Conservation (phyloP, 35 echinoderm and acorn worm genomes). For the Ophioderma brevispina region DNA sequence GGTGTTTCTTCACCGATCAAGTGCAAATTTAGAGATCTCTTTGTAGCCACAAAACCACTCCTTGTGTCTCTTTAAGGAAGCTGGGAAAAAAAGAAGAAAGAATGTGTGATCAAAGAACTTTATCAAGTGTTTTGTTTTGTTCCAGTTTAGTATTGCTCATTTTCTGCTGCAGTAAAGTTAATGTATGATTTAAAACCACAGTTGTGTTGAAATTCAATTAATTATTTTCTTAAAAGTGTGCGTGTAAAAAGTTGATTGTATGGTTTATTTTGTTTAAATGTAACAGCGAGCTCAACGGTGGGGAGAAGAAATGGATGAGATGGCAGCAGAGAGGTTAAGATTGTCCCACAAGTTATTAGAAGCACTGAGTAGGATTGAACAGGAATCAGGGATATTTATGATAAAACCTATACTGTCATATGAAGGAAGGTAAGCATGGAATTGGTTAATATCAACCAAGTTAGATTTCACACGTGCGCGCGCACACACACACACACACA, state of each 20-base stretch:
- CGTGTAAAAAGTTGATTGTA: background rate
- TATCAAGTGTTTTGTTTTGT: background rate
- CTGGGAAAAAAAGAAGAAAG: no score
- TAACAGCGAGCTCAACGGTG: constrained; percentile 92
- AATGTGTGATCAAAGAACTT: background rate
- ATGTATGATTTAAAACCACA: background rate
- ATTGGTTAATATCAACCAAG: no score
- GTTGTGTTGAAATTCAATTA: background rate
- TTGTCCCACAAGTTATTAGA: constrained; percentile 85
- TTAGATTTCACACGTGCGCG: no score
- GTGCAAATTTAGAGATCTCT: no score
- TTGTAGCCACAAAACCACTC: no score
- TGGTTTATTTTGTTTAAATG: background rate
- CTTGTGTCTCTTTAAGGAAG: no score
- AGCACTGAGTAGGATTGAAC: constrained; percentile 75
- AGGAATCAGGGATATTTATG: constrained; percentile 98
- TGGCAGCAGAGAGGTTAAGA: constrained; percentile 79
- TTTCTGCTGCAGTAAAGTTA: background rate
- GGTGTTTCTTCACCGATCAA: no score
- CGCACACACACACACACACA: no score
- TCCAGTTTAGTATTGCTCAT: background rate
- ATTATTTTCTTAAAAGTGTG: background rate
- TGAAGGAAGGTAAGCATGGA: constrained; percentile 92
- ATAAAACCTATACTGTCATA: constrained; percentile 98
- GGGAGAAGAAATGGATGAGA: constrained; percentile 91